Evolutionary conservation across 1,140 invertebrate species (phyloP).

Genomic region (Tribolium madens): DNA sequence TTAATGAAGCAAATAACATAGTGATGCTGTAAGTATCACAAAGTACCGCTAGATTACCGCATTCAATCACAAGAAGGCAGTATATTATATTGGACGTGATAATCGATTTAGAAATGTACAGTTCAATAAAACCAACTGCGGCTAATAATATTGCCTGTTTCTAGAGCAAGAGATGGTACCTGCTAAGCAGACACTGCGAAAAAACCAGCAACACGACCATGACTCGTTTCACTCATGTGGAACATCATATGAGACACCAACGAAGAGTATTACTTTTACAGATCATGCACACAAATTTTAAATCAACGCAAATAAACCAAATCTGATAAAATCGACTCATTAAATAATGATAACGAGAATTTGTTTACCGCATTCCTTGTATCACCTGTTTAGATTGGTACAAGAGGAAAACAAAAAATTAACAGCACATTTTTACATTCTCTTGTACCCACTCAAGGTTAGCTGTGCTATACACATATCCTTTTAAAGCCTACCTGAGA

Average conservation of each 20-base stretch:
- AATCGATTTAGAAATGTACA: slow-evolving; percentile 47
- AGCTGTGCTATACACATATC: neutral
- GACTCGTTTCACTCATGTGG: neutral
- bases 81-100: slow-evolving; percentile 45
- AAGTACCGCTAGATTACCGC: slow-evolving; percentile 42
- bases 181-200: slow-evolving; percentile 12
- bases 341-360: neutral
- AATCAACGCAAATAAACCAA: neutral
- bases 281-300: neutral
- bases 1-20: slow-evolving; percentile 44
- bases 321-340: neutral
- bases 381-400: neutral
- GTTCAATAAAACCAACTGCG: slow-evolving; percentile 38
- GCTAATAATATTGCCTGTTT: slow-evolving; percentile 39
- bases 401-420: neutral
- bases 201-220: neutral
- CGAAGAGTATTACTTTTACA: neutral
- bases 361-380: neutral
- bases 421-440: neutral
- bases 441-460: neutral
- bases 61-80: slow-evolving; percentile 42
- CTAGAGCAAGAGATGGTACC: slow-evolving; percentile 28
- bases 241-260: neutral
- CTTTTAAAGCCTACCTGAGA: neutral
- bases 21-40: slow-evolving; percentile 45